A percentile compares a stretch with the other conserved stretches of the same genome.
These are phyloP conservation scores for Remorina albescens DNA, from an alignment of 2,797 vertebrate genomes.

Conservation along the genomic window DNA sequence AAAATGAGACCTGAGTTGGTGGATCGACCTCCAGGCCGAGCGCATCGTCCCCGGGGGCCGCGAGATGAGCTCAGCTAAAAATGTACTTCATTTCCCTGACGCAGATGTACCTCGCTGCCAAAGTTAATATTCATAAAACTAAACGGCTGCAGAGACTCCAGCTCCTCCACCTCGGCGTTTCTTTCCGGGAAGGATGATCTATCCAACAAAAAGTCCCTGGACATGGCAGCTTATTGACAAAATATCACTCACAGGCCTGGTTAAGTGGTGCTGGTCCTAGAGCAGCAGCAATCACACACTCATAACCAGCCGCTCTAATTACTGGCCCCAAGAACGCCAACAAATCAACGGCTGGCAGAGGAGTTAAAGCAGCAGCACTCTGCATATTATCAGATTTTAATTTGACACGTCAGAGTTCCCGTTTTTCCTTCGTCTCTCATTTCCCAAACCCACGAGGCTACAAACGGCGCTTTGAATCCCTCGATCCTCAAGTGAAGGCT, in stretches of 20 bases:
- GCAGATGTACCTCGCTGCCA: not conserved
- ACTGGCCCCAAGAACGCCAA: slow-evolving; percentile 36
- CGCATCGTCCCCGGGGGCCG: not conserved
- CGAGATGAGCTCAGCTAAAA: not conserved
- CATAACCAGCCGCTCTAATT: slow-evolving; percentile 54
- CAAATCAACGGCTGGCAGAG: slow-evolving; percentile 52
- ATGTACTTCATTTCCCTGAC: not conserved
- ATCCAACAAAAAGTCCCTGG: slow-evolving; percentile 12
- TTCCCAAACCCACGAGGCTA: slow-evolving; percentile 25
- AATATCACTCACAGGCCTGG: slow-evolving; percentile 37
- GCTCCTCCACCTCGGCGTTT: slow-evolving; percentile 10
- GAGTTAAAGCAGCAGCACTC: slow-evolving; percentile 39
- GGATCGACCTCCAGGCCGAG: not conserved
- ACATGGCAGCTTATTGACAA: slow-evolving; percentile 41
- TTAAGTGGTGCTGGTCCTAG: slow-evolving; percentile 50
- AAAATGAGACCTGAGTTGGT: not conserved
- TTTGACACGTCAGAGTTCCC: slow-evolving; percentile 30
- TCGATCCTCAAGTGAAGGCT: not conserved
- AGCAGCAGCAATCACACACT: slow-evolving; percentile 46
- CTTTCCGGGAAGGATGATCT: slow-evolving; percentile 36
- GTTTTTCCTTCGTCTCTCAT: slow-evolving; percentile 18
- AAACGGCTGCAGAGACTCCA: slow-evolving; percentile 15
- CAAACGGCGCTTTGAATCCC: not conserved
- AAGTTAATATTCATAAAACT: slow-evolving; percentile 24
- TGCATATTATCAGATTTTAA: slow-evolving; percentile 61